phyloP scores from a whole-genome alignment of 1,140 invertebrate genomes.

The Ridgeia piscesae region DNA sequence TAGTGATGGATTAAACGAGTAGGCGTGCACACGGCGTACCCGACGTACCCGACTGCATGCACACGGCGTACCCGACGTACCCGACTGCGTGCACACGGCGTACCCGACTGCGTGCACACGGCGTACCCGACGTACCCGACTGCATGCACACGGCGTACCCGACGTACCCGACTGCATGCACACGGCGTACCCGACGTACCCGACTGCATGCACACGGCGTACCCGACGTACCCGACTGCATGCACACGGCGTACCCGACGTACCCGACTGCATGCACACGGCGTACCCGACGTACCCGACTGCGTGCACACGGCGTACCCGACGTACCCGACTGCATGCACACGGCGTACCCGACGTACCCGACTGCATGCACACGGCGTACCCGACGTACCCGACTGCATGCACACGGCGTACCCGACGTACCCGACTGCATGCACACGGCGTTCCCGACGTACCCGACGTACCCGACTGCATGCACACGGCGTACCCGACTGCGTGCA shows the following conservation, averaged over 20 bases:
- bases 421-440: not conserved
- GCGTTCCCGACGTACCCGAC: too few relatives aligned
- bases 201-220: not conserved
- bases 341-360: not conserved
- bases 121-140: too few relatives aligned
- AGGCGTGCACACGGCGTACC: not conserved
- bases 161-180: not conserved
- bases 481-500: not conserved
- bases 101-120: not conserved
- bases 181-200: not conserved
- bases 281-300: too few relatives aligned
- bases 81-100: not conserved
- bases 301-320: not conserved
- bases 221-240: too few relatives aligned
- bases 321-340: not conserved
- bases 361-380: not conserved
- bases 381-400: too few relatives aligned
- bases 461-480: not conserved
- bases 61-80: not conserved
- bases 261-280: not conserved
- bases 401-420: not conserved
- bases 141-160: not conserved
- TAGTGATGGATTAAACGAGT: too few relatives aligned
- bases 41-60: not conserved
- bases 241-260: not conserved